phyloP scores from a whole-genome alignment of 2,888 invertebrate species.

The Drosophila fulvimacula region DNA sequence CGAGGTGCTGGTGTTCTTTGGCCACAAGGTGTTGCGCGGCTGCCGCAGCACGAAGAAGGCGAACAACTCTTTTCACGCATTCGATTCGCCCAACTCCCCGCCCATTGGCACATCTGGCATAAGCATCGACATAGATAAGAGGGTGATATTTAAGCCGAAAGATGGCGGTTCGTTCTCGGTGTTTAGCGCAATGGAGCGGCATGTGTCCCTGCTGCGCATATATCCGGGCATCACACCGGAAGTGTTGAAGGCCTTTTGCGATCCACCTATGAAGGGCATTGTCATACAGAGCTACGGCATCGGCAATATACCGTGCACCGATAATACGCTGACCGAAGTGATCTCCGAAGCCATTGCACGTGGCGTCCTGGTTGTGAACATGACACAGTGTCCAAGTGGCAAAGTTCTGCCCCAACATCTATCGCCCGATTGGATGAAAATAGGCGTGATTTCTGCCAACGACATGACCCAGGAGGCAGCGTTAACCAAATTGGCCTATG shows the following conservation, averaged over 20 bases:
- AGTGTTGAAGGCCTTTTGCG: constrained; percentile 89
- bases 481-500: constrained; percentile 94
- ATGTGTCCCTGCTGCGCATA: constrained; percentile 93
- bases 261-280: constrained; percentile 91
- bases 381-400: constrained; percentile 95
- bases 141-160: constrained; percentile 86
- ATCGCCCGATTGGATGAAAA: constrained; percentile 87
- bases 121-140: constrained; percentile 84
- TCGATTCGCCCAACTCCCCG: constrained; percentile 90
- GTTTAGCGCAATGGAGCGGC: constrained; percentile 90
- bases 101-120: constrained; percentile 93
- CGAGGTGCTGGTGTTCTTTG: constrained; percentile 97
- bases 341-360: constrained; percentile 89
- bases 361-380: constrained; percentile 95
- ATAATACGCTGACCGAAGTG: constrained; percentile 90
- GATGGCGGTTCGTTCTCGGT: constrained; percentile 88
- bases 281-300: constrained; percentile 96
- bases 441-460: constrained; percentile 81
- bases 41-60: constrained; percentile 86
- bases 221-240: constrained; percentile 95
- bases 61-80: constrained; percentile 80
- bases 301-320: constrained; percentile 95
- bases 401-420: constrained; percentile 92
- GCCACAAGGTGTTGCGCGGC: constrained; percentile 93
- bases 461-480: constrained; percentile 94